These are phyloP conservation scores for Microdon myrmicae DNA, from an alignment of 2,888 invertebrate genomes.

Conservation along the genomic window DNA sequence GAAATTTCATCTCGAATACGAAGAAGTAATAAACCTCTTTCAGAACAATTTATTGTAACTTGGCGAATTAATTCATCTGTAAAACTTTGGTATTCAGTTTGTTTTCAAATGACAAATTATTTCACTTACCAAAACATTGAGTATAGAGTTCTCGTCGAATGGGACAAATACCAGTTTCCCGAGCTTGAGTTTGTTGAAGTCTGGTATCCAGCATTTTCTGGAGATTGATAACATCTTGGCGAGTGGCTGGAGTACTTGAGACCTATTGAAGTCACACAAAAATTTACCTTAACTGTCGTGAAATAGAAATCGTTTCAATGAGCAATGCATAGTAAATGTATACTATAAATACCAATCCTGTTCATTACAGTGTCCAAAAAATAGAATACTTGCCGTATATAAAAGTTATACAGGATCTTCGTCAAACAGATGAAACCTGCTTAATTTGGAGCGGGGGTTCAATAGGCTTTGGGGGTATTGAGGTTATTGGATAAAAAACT, in stretches of 20 bases:
- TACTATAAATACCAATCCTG: no score
- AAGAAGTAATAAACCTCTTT: conserved; percentile 90
- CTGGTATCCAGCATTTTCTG: conserved; percentile 95
- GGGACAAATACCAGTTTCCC: conserved; percentile 96
- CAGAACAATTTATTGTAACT: conserved; percentile 97
- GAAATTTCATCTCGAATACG: conserved; percentile 94
- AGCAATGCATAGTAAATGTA: no score
- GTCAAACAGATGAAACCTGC: no score
- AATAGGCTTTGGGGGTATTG: no score
- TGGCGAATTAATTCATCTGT: conserved; percentile 88
- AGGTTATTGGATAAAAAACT: no score
- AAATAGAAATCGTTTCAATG: no score
- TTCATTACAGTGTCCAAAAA: no score
- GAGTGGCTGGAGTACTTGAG: conserved; percentile 94
- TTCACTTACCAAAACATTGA: conserved; percentile 82
- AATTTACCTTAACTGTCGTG: neutral
- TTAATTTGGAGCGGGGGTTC: no score
- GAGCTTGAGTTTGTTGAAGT: conserved; percentile 89
- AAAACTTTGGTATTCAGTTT: conserved; percentile 5
- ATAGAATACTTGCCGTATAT: no score
- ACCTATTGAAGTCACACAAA: conserved; percentile 70
- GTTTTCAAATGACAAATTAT: neutral
- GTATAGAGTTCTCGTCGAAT: conserved; percentile 92
- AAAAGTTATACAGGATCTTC: no score
- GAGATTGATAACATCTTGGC: conserved; percentile 93